Evolutionary conservation across 1,140 invertebrate genomes (phyloP), one percentile per base, ranked within the genome.

Genomic region (Drosophila rhopaloa): DNA sequence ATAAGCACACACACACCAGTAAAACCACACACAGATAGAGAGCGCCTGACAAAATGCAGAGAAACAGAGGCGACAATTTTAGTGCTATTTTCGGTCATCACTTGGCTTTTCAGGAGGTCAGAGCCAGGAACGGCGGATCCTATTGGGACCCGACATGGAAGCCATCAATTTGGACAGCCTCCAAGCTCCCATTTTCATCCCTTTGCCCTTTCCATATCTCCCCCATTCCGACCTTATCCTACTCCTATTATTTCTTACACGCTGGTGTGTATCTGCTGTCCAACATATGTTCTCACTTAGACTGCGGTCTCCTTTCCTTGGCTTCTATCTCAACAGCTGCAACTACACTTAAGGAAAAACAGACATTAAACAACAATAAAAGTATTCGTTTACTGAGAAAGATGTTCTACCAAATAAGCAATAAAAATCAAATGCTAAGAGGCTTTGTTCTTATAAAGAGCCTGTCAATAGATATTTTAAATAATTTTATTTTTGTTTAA

Each of bases 61-160:
- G 41, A 46, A 58, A 68, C 65, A 65, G 62, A 76, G 76, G 79
- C 75, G 76, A 86, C 79, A 76, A 86, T 76, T 86, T 88, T 79
- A 88, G 70, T 86, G 76, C 41, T 68, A 71, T 79, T 72, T 76
- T 76, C 53, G 73, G 72, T 62, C 72, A 75, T 75, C 71, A 75
- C 70, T 75, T 75, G 70, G 58, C 70, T 63, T 75, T 51, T 50
- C 38, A 40, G 51, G 19, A 44, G 71, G 72, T 51, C 71, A 63
- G 19, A 75, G 32, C 10, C 46, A 50, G 38, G 4, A 51, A 40
- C 32, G 59, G 72, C 32, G 51, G 72, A 75, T 63, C 51, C 71
- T 63, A 75, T 75, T 51, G 71, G 40, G 59, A 75, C 51, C 32
- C 55, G 44, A 24, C 40, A 65, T 57, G 71, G 44, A 75, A 47